Percentiles rank a stretch among this genome's conserved stretches.
Evolutionary conservation across 2,113 vertebrate genomes (phyloP).

Genomic region (Phodopus roborovskii): DNA sequence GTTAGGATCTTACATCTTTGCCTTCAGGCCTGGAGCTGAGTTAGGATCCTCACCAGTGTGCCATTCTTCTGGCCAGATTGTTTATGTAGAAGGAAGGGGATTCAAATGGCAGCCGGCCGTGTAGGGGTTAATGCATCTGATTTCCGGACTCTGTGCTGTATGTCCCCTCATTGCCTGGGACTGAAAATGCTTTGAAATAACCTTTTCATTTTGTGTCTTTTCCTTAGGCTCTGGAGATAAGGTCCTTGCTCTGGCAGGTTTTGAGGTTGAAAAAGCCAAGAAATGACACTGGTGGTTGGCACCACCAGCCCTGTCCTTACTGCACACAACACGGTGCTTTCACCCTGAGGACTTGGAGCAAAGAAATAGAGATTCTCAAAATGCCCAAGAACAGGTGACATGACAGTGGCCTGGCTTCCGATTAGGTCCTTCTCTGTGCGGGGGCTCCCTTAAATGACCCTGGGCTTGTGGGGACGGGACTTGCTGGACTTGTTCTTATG

Average conservation of each 20-base stretch:
- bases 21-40: not conserved
- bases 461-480: not conserved
- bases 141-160: not conserved
- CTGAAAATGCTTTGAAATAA: constrained; percentile 30
- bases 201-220: constrained; percentile 62
- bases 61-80: not conserved
- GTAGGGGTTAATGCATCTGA: not conserved
- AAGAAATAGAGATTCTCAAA: constrained; percentile 56
- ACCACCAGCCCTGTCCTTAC: constrained; percentile 1
- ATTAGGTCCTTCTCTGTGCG: not conserved
- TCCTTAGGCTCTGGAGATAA: constrained; percentile 96
- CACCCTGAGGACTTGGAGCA: constrained; percentile 66
- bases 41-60: not conserved
- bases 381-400: constrained; percentile 56
- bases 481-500: not conserved
- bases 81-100: not conserved
- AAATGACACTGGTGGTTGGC: constrained; percentile 82
- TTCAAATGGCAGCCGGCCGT: not conserved
- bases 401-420: constrained; percentile 71
- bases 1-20: not conserved
- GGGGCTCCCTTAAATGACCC: not conserved
- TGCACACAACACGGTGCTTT: constrained; percentile 64
- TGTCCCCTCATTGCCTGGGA: not conserved
- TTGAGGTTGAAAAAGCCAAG: constrained; percentile 94
- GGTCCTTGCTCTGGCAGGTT: constrained; percentile 96